phyloP scores from a whole-genome alignment of 2,888 invertebrate genomes.

The Diadegma fenestrale region DNA sequence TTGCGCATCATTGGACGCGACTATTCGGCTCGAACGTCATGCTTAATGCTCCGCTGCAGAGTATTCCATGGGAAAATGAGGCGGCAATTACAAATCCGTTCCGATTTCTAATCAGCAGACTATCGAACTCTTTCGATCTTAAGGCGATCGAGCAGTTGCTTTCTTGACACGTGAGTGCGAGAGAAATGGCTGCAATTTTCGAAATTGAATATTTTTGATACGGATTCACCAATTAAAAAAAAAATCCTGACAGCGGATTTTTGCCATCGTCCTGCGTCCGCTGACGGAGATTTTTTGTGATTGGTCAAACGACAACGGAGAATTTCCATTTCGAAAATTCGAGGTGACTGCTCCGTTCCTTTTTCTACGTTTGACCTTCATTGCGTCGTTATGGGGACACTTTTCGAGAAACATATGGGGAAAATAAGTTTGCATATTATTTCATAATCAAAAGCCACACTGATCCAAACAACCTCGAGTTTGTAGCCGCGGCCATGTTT shows the following conservation, averaged over 20 bases:
- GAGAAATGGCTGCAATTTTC: too few relatives aligned
- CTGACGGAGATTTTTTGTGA: too few relatives aligned
- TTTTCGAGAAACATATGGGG: background rate
- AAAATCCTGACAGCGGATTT: too few relatives aligned
- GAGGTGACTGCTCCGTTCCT: too few relatives aligned
- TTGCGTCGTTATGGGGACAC: background rate
- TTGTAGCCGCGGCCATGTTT: slow-evolving; percentile 40
- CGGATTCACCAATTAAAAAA: too few relatives aligned
- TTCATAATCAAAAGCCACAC: slow-evolving; percentile 24
- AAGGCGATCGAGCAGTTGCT: too few relatives aligned
- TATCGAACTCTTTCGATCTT: background rate
- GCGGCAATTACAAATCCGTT: background rate
- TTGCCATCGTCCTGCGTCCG: too few relatives aligned
- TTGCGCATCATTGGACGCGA: slow-evolving; percentile 30
- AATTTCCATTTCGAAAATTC: too few relatives aligned
- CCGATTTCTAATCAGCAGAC: background rate
- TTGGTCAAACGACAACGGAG: too few relatives aligned
- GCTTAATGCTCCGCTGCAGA: slow-evolving; percentile 3
- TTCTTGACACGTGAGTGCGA: too few relatives aligned
- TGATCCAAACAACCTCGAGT: slow-evolving; percentile 1
- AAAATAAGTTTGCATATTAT: slow-evolving; percentile 21
- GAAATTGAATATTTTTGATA: too few relatives aligned
- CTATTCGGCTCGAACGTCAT: background rate
- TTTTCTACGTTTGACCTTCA: background rate
- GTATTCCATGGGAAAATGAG: background rate